Conservation (phyloP, 2,888 invertebrate species). For the Agelastica alni region DNA sequence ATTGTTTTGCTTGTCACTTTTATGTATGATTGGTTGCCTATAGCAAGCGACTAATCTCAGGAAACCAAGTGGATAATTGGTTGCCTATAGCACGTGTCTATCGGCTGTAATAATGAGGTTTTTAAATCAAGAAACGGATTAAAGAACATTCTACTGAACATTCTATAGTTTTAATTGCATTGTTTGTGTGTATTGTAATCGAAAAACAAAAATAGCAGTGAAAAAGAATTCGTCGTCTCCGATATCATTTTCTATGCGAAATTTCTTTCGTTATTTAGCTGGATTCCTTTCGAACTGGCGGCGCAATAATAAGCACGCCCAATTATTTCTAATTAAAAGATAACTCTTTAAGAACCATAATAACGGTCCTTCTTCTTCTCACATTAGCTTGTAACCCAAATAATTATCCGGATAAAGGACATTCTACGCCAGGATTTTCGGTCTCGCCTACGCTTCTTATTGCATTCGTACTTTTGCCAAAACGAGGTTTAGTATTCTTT, state of each 20-base stretch:
- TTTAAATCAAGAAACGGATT: too few relatives aligned
- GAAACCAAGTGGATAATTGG: too few relatives aligned
- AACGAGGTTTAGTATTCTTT: conserved; percentile 17
- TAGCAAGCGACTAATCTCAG: too few relatives aligned
- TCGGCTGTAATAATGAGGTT: too few relatives aligned
- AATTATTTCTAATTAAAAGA: conserved; percentile 25
- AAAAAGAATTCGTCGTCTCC: too few relatives aligned
- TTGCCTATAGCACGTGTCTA: too few relatives aligned
- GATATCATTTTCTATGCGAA: conserved; percentile 1
- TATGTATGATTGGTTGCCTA: too few relatives aligned
- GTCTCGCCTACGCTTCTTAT: conserved; percentile 10
- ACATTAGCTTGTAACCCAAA: conserved; percentile 23
- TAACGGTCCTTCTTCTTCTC: conserved; percentile 13
- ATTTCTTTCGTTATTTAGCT: conserved; percentile 12
- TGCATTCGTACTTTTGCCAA: conserved; percentile 14
- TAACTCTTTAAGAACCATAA: conserved; percentile 19
- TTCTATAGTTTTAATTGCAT: too few relatives aligned
- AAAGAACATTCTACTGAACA: too few relatives aligned
- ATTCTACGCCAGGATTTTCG: conserved; percentile 11
- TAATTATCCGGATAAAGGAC: conserved; percentile 21
- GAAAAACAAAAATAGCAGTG: too few relatives aligned
- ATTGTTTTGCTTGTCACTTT: too few relatives aligned
- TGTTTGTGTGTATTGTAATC: too few relatives aligned
- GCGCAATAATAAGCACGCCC: conserved; percentile 3
- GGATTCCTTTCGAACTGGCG: conserved; percentile 3